phyloP scores from a whole-genome alignment of 2,113 vertebrate genomes.

The Python bivittatus region DNA sequence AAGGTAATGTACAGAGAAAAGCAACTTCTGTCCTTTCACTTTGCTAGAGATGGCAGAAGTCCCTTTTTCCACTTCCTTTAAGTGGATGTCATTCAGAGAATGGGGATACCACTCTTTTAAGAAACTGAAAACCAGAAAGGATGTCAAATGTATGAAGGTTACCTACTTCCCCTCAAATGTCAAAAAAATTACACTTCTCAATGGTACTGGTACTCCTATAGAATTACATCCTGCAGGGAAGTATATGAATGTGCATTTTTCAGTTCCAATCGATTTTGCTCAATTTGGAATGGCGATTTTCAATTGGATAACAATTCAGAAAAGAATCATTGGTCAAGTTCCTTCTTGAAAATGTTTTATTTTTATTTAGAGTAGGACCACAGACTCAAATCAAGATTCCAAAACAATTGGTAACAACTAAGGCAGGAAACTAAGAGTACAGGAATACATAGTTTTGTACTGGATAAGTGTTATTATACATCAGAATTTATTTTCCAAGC shows the following conservation, averaged over 20 bases:
- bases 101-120: not conserved
- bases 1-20: not conserved
- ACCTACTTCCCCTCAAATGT: not conserved
- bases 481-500: not conserved
- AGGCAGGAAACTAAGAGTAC: not conserved
- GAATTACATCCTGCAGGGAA: not conserved
- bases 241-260: not conserved
- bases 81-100: not conserved
- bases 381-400: not conserved
- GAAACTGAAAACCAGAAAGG: not conserved
- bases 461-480: not conserved
- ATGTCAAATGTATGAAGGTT: not conserved
- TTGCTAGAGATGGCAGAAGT: slow-evolving; percentile 7
- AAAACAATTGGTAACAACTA: not conserved
- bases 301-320: not conserved
- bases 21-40: not conserved
- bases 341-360: slow-evolving; percentile 9
- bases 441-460: no score
- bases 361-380: not conserved
- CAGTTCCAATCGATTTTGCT: slow-evolving; percentile 12
- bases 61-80: not conserved
- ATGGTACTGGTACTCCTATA: not conserved
- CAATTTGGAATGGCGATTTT: not conserved
- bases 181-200: not conserved
- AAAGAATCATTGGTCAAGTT: accelerated